These are phyloP conservation scores for Emydura subglobosa DNA, from an alignment of 2,113 vertebrate genomes.

Conservation along the genomic window DNA sequence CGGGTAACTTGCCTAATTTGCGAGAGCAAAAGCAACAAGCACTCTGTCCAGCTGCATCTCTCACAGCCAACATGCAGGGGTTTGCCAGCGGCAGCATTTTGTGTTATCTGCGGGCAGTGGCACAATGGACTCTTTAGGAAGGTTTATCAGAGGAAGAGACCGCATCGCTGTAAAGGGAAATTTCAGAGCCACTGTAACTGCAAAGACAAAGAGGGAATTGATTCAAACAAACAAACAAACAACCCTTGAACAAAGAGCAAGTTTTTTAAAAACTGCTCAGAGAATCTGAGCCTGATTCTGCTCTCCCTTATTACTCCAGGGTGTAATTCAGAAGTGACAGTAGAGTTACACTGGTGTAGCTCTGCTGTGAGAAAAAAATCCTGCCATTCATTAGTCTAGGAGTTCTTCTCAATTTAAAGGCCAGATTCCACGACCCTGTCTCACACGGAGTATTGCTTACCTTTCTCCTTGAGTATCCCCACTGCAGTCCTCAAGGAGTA, in stretches of 20 bases:
- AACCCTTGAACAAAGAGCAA: not conserved
- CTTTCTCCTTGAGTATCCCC: not conserved
- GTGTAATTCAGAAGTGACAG: not conserved
- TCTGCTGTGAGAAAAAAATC: not conserved
- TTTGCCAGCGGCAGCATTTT: not conserved
- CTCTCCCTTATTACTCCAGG: not conserved
- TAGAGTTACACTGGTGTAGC: accelerated
- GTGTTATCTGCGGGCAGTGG: not conserved
- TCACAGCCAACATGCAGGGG: not conserved
- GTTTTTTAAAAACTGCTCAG: not conserved
- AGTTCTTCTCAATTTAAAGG: accelerated
- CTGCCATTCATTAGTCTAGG: accelerated
- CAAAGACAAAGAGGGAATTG: not conserved
- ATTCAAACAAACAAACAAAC: not conserved
- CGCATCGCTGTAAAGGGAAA: not conserved
- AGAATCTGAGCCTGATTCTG: not conserved
- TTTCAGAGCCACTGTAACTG: not conserved
- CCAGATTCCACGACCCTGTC: not conserved
- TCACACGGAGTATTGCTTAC: conserved; percentile 9
- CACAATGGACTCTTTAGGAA: not conserved
- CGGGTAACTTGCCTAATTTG: conserved; percentile 60
- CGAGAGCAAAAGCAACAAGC: conserved; percentile 17
- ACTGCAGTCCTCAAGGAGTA: not conserved
- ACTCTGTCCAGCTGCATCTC: conserved; percentile 48
- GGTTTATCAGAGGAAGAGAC: not conserved